Evolutionary conservation across 2,797 vertebrate species (phyloP), one percentile per base, ranked within the genome.

Genomic region (Bucorvus abyssinicus): DNA sequence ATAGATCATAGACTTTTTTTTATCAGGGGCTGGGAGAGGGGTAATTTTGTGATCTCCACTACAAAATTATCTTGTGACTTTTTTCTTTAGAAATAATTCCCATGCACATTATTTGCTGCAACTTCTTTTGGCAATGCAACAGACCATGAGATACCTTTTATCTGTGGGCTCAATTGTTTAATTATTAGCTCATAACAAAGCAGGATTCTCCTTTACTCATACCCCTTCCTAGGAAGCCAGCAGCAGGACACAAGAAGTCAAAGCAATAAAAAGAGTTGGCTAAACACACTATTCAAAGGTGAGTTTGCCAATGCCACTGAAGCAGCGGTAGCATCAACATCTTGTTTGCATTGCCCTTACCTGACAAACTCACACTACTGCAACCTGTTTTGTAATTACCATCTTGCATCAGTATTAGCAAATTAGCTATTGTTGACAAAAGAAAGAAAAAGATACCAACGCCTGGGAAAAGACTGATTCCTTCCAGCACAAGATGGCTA

Each of bases 331-430:
- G 60, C 14, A 44, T 4, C 64, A 68, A 9, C 18, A 16, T 27
- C 47, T 61, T n/a, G 59, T 59, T 45, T 22, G 34, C 2, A 1
- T 7, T 69, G 30, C 3, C 10, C 44, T 55, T 34, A n/a, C 29
- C 9, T 1, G 3, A 42, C 12, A 40, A 73, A 14, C 9, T 36
- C 34, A 38, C 1, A 0, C 24, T 24, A 32, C 23, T 18, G 18
- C n/a, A 13, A 20, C 0, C 0, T 16, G 22, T 40, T 87, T 60
- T 29, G 53, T 40, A 16, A 45, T 15, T 49, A 34, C 5, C 56
- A 3, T n/a, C n/a, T 53, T 17, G 34, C 0, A 34, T 2, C 36
- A 32, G 9, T 12, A 45, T 14, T 49, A 49, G 14, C 13, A 68
- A 69, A 65, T 34, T 27, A 30, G 7, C 1, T 6, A 34, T 1